Evolutionary conservation across 2,888 invertebrate species (phyloP).

Genomic region (Euzetes globulus): DNA sequence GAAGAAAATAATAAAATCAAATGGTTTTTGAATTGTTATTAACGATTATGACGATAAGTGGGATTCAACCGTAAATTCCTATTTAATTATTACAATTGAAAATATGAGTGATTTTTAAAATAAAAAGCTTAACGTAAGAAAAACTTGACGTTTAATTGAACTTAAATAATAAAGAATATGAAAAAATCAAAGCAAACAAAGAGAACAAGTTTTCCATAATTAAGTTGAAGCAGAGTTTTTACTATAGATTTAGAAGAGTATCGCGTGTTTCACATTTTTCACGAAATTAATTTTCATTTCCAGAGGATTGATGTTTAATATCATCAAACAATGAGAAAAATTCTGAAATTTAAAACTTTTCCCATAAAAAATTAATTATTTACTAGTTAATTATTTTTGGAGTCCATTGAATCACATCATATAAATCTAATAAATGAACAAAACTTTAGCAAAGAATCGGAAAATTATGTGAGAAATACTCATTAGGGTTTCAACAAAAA

Average conservation of each 20-base stretch:
- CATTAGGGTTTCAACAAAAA: background rate
- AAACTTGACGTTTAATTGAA: background rate
- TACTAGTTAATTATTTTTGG: constrained; percentile 1
- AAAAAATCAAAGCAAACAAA: background rate
- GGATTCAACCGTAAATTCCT: too few relatives aligned
- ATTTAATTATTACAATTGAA: too few relatives aligned
- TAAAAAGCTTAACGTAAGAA: background rate
- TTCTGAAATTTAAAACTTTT: background rate
- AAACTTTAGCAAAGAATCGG: background rate
- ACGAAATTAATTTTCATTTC: background rate
- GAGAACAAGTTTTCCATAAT: constrained; percentile 8
- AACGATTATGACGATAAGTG: too few relatives aligned
- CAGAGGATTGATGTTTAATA: background rate
- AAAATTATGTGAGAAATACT: constrained; percentile 2
- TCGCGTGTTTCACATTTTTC: constrained; percentile 11
- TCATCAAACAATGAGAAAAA: constrained; percentile 19
- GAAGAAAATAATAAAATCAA: too few relatives aligned
- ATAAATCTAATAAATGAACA: background rate
- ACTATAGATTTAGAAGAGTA: background rate
- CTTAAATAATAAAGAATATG: background rate
- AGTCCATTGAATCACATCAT: constrained; percentile 5
- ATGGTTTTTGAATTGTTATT: too few relatives aligned
- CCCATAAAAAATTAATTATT: background rate
- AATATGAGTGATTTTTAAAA: too few relatives aligned
- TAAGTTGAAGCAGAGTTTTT: background rate